Base-by-base conservation (phyloP, 2,113 vertebrate species). In the Gymnogyps californianus region DNA sequence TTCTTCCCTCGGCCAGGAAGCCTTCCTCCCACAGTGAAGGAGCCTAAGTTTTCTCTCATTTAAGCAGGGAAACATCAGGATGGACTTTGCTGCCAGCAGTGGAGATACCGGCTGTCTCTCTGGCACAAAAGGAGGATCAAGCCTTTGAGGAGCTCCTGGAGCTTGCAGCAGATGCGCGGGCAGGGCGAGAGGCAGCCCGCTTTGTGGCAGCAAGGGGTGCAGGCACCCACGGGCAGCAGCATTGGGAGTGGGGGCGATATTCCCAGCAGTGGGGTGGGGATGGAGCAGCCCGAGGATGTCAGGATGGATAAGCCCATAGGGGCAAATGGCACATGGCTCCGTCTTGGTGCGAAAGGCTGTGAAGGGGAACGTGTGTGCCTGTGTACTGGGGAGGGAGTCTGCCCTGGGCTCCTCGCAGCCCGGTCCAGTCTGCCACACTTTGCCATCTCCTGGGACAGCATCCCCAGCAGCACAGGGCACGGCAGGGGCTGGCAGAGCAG, bases 391-490 rank as follows among this genome's bases (percentile, higher is more conserved):
- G 5, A 42, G 34, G 46, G 21, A 46, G 34, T 13, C 42, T 82
- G 52, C 12, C 15, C 16, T 0, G 0, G 25, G 34, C 7, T 81
- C 67, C 49, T 65, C 3, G 1, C 38, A 82, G 49, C 65, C 6
- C 4, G 38, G 32, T 31, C 49, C 65, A 42, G 14, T 36, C 49
- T 80, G 49, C 22, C n/a, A 12, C 3, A 0, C 51, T 69, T 61
- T 4, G 0, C 40, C 74, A 34, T n/a, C n/a, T 72, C 29, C 66
- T 69, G 44, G 32, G 24, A 34, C 22, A 72, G 69, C 47, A 76
- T 14, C 25, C 38, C 49, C 14, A 3, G 6, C 0, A 2, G 46
- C 65, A 64, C 75, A 55, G 66, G 36, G 65, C 17, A n/a, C 0
- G 1, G 24, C 46, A 61, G 47, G 13, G 52, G 15, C 70, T 0